Percentiles rank a stretch among this genome's conserved stretches.
Evolutionary conservation across 2,113 vertebrate species (phyloP).

Genomic region (Bubalus kerabau): DNA sequence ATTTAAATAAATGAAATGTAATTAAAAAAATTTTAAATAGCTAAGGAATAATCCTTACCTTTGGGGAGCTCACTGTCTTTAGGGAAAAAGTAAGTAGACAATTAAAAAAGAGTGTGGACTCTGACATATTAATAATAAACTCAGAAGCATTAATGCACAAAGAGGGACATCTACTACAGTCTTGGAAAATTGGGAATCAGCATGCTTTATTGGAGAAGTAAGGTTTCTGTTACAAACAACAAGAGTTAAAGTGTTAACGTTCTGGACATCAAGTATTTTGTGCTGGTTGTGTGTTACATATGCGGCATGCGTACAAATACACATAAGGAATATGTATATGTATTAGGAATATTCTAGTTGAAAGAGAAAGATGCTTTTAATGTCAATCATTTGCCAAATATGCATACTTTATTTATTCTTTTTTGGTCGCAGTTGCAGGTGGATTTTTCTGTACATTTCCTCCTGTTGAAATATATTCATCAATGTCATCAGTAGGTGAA

Average conservation of each 20-base stretch:
- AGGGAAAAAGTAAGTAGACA: not conserved
- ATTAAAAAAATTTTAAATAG: fast-evolving
- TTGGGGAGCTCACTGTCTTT: not conserved
- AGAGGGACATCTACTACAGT: not conserved
- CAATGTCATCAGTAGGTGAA: constrained; percentile 59
- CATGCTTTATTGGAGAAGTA: not conserved
- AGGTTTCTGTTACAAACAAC: not conserved
- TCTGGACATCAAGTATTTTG: not conserved
- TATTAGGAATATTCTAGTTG: not conserved
- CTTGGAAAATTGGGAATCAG: not conserved
- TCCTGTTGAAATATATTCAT: constrained; percentile 43
- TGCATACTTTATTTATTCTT: not conserved
- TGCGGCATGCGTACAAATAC: not conserved
- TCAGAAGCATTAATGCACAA: not conserved
- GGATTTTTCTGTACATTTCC: not conserved
- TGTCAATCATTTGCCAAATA: not conserved
- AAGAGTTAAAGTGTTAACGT: not conserved
- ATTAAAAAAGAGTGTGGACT: not conserved
- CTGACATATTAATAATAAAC: not conserved
- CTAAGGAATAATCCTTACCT: not conserved
- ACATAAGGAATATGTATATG: not conserved
- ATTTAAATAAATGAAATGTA: not conserved
- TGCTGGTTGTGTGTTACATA: not conserved
- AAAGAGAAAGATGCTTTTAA: not conserved
- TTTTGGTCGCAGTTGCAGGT: not conserved